Evolutionary conservation across 53 echinoderm and acorn worm genomes (phyloP), one percentile per base, ranked within the genome.

Genomic region (Luidia sarsii): DNA sequence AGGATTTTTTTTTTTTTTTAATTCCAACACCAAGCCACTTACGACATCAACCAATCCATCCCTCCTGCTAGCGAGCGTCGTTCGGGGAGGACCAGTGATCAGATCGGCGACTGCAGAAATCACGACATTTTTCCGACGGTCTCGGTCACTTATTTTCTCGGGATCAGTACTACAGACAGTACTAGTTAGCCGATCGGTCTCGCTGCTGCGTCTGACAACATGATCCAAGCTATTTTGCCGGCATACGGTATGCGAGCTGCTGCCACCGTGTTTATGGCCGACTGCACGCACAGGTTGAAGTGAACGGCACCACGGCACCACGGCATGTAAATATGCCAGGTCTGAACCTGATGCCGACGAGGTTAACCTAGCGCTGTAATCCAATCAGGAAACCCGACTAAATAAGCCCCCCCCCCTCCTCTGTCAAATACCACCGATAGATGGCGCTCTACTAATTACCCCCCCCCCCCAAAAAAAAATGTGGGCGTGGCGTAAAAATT

Each of bases 21-120:
- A n/a, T n/a, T n/a, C n/a, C n/a, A n/a, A n/a, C n/a, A n/a, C n/a
- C n/a, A n/a, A n/a, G n/a, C 38, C 51, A 82, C 88, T 59, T 73
- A 88, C 88, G 82, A 82, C 63, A 88, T 82, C 59, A 89, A 61
- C 89, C 89, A 89, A 57, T 89, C 89, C 89, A 89, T 89, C 61
- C 83, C 83, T 83, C 67, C 86, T 59, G 67, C 54, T 68, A 57
- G 55, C 79, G 43, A 79, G 67, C 59, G 79, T 66, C 65, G 75
- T 20, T 53, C 77, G 55, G 39, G 86, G 56, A 57, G 51, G 59
- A 86, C 30, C 34, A 35, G 72, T 15, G 37, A 9, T 6, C 55
- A 72, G 11, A 41, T 41, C 6, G 11, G 41, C n/a, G n/a, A 70
- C 51, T 52, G 52, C 20, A 36, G 35, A 38, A 72, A 54, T 72